phyloP scores from a whole-genome alignment of 1,140 invertebrate species.

The Alviniconcha marisindica region DNA sequence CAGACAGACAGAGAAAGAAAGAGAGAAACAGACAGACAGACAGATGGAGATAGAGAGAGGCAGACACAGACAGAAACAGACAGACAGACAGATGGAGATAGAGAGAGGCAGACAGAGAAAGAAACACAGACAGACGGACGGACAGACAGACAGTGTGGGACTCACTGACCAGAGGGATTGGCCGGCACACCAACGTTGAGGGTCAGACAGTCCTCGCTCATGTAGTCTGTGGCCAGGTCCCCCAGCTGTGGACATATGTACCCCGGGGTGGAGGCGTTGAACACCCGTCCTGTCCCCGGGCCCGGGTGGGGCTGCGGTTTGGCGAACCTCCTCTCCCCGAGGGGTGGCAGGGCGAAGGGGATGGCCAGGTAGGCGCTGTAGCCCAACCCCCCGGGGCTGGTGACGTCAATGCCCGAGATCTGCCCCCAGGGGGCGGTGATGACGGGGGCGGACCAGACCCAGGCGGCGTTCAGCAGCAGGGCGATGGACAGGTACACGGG shows the following conservation, averaged over 20 bases:
- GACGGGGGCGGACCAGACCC: background rate
- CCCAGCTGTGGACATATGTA: constrained; percentile 21
- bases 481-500: background rate
- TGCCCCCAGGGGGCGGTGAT: constrained; percentile 29
- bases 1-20: background rate
- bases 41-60: no score
- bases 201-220: constrained; percentile 19
- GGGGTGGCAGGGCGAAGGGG: constrained; percentile 35
- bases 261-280: constrained; percentile 7
- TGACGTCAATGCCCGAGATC: constrained; percentile 8
- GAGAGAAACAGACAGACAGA: no score
- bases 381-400: background rate
- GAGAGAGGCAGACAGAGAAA: no score
- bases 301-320: constrained; percentile 31
- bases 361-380: constrained; percentile 29
- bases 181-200: background rate
- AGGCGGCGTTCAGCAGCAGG: background rate
- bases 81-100: no score
- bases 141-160: no score
- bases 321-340: constrained; percentile 27
- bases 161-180: no score
- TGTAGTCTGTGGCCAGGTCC: background rate
- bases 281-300: background rate
- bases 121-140: no score
- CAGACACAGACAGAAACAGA: no score